A percentile compares a stretch with the other conserved stretches of the same genome.
phyloP scores from a whole-genome alignment of 2,888 invertebrate genomes.

The Cheilosia soror region DNA sequence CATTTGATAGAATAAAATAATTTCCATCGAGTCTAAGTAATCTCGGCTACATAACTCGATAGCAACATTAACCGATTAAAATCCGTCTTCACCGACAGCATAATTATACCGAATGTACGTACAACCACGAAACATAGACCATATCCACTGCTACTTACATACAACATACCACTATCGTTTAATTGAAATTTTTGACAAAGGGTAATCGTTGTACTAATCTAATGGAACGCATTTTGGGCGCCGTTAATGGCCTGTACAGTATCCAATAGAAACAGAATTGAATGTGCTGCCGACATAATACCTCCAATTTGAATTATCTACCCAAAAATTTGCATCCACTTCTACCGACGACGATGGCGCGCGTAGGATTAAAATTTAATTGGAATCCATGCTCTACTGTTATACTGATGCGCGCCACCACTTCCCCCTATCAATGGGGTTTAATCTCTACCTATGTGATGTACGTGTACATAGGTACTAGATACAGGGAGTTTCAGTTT shows the following conservation, averaged over 20 bases:
- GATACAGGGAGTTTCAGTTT: too few species aligned
- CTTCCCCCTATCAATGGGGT: conserved; percentile 28
- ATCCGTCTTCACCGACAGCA: background rate
- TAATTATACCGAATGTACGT: background rate
- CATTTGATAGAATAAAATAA: too few species aligned
- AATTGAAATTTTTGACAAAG: conserved; percentile 71
- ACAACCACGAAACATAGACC: conserved; percentile 3
- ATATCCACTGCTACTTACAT: background rate
- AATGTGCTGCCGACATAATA: conserved; percentile 72
- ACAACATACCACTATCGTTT: conserved; percentile 39
- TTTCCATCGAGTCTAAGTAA: too few species aligned
- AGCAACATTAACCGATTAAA: background rate
- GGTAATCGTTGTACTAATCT: conserved; percentile 68
- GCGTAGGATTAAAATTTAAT: conserved; percentile 69
- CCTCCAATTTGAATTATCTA: conserved; percentile 73
- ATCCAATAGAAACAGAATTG: conserved; percentile 54
- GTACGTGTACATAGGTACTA: too few species aligned
- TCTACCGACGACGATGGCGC: conserved; percentile 7
- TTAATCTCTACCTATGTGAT: background rate
- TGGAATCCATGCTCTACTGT: conserved; percentile 52
- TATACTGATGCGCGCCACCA: conserved; percentile 19
- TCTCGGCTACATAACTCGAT: too few species aligned
- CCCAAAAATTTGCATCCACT: conserved; percentile 64
- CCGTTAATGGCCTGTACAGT: conserved; percentile 37
- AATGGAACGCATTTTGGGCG: conserved; percentile 57